A percentile compares a stretch with the other conserved stretches of the same genome.
Conservation (phyloP, 2,113 vertebrate genomes). For the Thymallus thymallus region DNA sequence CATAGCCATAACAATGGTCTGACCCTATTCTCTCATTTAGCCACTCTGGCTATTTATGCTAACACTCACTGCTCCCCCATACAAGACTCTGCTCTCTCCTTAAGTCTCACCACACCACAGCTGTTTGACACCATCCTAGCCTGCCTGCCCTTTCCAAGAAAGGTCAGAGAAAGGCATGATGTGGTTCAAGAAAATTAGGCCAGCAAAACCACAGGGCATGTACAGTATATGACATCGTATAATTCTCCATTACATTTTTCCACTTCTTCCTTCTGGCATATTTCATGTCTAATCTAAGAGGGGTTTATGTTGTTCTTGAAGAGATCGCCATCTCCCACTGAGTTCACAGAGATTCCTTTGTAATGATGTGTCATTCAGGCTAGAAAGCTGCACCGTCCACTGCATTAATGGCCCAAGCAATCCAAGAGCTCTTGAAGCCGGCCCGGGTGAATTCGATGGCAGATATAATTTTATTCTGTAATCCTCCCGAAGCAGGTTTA, state of each 20-base stretch:
- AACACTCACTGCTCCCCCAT: conserved; percentile 8
- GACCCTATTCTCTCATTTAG: conserved; percentile 35
- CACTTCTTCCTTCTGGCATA: background rate
- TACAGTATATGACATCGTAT: background rate
- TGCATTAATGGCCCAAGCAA: conserved; percentile 1
- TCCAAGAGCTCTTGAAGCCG: background rate
- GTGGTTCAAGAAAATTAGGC: background rate
- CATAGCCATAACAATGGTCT: conserved; percentile 12
- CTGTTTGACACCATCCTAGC: conserved; percentile 47
- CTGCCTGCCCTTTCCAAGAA: conserved; percentile 28
- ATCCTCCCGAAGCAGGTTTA: background rate
- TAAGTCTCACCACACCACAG: conserved; percentile 17
- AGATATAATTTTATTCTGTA: background rate
- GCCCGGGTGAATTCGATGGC: conserved; percentile 9
- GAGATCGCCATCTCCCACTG: background rate
- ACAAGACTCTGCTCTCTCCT: background rate
- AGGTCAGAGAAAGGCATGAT: conserved; percentile 9
- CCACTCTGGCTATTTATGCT: conserved; percentile 35
- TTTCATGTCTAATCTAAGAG: conserved; percentile 10
- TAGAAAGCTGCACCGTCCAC: conserved; percentile 6
- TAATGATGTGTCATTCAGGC: conserved; percentile 33
- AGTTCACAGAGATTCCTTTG: conserved; percentile 18
- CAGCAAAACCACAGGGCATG: background rate
- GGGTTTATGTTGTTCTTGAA: background rate
- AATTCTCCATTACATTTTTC: background rate